Evolutionary conservation across 1,140 invertebrate species (phyloP).

Genomic region (Sesamia nonagrioides): DNA sequence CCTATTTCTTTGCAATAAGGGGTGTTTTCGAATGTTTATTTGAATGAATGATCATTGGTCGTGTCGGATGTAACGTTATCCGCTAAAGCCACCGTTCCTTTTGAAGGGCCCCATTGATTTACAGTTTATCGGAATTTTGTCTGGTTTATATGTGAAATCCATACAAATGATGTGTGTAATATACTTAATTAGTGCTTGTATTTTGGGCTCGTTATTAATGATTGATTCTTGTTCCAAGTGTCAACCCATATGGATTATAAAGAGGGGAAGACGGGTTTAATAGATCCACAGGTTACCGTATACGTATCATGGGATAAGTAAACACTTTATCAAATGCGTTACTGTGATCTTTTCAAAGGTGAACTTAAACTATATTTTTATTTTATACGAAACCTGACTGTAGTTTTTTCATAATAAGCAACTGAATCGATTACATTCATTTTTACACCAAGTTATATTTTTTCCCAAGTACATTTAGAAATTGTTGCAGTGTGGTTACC

Average conservation of each 20-base stretch:
- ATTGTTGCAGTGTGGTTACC: too few relatives aligned
- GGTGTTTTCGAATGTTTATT: not conserved
- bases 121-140: conserved; percentile 42
- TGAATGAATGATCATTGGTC: conserved; percentile 12
- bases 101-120: conserved; percentile 43
- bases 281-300: conserved; percentile 14
- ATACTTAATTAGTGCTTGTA: conserved; percentile 35
- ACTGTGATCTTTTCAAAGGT: conserved; percentile 6
- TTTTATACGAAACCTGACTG: too few relatives aligned
- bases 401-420: too few relatives aligned
- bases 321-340: not conserved
- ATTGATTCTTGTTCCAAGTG: not conserved
- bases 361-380: too few relatives aligned
- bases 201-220: not conserved
- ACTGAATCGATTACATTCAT: too few relatives aligned
- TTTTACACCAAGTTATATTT: too few relatives aligned
- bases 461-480: too few relatives aligned
- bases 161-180: conserved; percentile 21
- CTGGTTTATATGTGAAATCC: conserved; percentile 33
- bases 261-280: not conserved
- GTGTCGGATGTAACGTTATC: conserved; percentile 44
- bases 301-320: conserved; percentile 7
- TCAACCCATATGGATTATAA: not conserved
- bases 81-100: conserved; percentile 35
- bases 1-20: conserved; percentile 27